Conservation (phyloP, 1,140 invertebrate species). For the Teleopsis dalmanni region DNA sequence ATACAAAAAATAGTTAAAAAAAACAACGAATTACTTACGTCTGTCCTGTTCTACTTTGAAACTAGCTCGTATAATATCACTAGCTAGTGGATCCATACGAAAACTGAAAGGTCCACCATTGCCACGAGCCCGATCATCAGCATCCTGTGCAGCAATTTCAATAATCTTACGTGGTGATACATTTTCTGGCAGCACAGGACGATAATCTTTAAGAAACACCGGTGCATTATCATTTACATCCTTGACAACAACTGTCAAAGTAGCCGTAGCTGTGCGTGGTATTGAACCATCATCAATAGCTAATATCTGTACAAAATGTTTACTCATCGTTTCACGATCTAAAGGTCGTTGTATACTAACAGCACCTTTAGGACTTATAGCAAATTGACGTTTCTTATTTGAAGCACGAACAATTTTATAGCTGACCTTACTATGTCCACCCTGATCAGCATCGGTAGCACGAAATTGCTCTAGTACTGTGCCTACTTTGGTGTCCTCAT, state of each 20-base stretch:
- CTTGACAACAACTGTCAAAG: slow-evolving; percentile 55
- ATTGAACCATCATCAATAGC: slow-evolving; percentile 59
- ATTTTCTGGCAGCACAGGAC: slow-evolving; percentile 57
- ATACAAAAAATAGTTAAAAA: not conserved
- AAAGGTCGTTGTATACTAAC: slow-evolving; percentile 53
- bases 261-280: slow-evolving; percentile 59
- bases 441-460: slow-evolving; percentile 56
- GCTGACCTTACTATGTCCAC: slow-evolving; percentile 48
- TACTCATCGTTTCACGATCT: slow-evolving; percentile 51
- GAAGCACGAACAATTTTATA: slow-evolving; percentile 55
- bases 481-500: slow-evolving; percentile 56
- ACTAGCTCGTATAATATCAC: slow-evolving; percentile 52
- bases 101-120: slow-evolving; percentile 61
- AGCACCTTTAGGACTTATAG: slow-evolving; percentile 53
- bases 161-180: slow-evolving; percentile 52
- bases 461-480: slow-evolving; percentile 55
- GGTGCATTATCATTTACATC: slow-evolving; percentile 64
- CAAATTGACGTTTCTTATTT: slow-evolving; percentile 54
- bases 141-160: slow-evolving; percentile 59
- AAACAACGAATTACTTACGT: slow-evolving; percentile 41
- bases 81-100: slow-evolving; percentile 52
- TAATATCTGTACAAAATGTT: slow-evolving; percentile 54
- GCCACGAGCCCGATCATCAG: slow-evolving; percentile 53
- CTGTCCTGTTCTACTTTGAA: slow-evolving; percentile 57
- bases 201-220: slow-evolving; percentile 51